Base-by-base conservation (phyloP, 2,797 vertebrate species). In the Kryptolebias ocellatus region DNA sequence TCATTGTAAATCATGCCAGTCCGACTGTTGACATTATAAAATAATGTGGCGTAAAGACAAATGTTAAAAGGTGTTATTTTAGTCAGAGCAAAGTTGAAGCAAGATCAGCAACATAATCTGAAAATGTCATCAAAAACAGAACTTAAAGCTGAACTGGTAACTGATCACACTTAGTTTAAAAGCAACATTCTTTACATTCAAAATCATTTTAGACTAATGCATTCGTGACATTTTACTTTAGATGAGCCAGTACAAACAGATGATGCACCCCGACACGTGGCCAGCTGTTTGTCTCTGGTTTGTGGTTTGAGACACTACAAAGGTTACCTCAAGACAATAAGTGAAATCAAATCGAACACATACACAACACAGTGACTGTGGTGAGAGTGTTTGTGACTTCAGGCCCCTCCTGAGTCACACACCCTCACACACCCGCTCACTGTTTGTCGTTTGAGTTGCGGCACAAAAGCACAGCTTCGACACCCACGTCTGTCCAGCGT, bases 311-410 rank as follows among this genome's bases (percentile, higher is more conserved):
- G 24, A 70, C 6, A 60, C 51, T 67, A 51, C 65, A 67, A 47
- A 54, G 15, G 24, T 65, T 60, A 81, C 42, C 71, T 61, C 37
- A 42, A 59, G 64, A 80, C 67, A 60, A 65, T 52, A 24, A 9
- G 53, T 70, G 74, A 78, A 76, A 85, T 76, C 64, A 53, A 63
- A 63, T 78, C 47, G 34, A 44, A 75, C 58, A 79, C 77, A 70
- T 53, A 72, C 65, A 83, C 79, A 39, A 78, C 79, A 80, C 78
- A 77, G 67, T 68, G 74, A 70, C 68, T 18, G 66, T 65, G 60
- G 79, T 27, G 64, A 63, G 69, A 64, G 76, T n/a, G n/a, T 59
- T 58, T 17, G 24, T 50, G 69, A 74, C 70, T 64, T 63, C 74
- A 15, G 72, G 52, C 67, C 78, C 77, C 68, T 67, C 73, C 72